These are phyloP conservation scores for Formicarius rufipectus DNA, from an alignment of 2,113 vertebrate species.

Conservation along the genomic window DNA sequence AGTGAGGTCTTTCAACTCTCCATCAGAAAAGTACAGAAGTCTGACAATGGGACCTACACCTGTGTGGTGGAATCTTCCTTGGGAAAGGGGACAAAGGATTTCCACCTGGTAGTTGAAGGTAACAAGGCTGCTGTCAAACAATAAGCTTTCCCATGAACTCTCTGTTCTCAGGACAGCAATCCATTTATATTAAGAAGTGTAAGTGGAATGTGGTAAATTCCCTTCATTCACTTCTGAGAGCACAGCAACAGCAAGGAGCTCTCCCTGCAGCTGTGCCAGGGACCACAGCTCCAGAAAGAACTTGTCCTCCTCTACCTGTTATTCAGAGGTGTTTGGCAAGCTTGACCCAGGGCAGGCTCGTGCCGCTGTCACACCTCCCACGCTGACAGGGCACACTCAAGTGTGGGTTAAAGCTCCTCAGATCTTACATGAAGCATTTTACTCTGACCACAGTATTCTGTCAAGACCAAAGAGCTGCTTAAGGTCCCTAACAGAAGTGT, in stretches of 20 bases:
- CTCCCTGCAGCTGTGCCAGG: not conserved
- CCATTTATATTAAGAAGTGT: not conserved
- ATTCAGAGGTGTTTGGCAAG: not conserved
- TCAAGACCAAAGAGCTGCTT: not conserved
- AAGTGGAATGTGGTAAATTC: not conserved
- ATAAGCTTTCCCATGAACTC: not conserved
- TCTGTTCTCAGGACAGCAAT: not conserved
- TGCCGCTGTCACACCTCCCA: not conserved
- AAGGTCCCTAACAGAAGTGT: not conserved
- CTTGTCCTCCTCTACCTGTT: not conserved
- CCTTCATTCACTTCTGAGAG: not conserved
- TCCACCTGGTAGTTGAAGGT: conserved; percentile 75
- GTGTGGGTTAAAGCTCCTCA: not conserved
- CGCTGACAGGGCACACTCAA: not conserved
- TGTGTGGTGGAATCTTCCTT: conserved; percentile 12
- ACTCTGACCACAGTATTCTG: not conserved
- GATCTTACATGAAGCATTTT: not conserved
- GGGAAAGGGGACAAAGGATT: not conserved
- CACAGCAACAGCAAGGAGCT: not conserved
- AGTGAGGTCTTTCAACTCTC: conserved; percentile 55
- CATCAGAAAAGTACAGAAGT: conserved; percentile 53
- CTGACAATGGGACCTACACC: conserved; percentile 72
- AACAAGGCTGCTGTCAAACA: not conserved
- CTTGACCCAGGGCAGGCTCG: not conserved
- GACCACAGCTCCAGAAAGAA: not conserved